Percentiles rank a stretch among this genome's conserved stretches.
Conservation (phyloP, 1,140 invertebrate species). For the Hesperophylax magnus region DNA sequence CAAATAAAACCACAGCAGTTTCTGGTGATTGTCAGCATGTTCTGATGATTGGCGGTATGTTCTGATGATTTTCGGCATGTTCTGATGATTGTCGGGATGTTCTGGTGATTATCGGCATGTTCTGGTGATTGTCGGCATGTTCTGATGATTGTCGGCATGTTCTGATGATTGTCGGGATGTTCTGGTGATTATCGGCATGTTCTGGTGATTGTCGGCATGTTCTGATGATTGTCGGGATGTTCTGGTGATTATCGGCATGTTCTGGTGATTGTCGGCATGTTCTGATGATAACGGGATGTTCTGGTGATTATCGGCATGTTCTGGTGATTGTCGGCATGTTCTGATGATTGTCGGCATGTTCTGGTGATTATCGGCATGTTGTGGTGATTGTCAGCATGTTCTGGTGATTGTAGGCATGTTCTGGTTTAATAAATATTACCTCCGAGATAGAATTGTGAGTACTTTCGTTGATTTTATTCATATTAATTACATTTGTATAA, state of each 20-base stretch:
- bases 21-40: slow-evolving; percentile 29
- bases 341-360: no score
- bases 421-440: slow-evolving; percentile 43
- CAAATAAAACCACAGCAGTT: slow-evolving; percentile 1
- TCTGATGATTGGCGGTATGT: no score
- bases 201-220: no score
- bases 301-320: no score
- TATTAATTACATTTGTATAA: slow-evolving; percentile 48
- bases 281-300: no score
- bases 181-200: slow-evolving; percentile 31
- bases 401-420: slow-evolving; percentile 33
- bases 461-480: slow-evolving; percentile 47
- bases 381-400: no score
- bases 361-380: slow-evolving; percentile 32
- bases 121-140: slow-evolving; percentile 31
- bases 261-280: slow-evolving; percentile 31
- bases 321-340: slow-evolving; percentile 32
- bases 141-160: no score
- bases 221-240: slow-evolving; percentile 28
- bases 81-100: slow-evolving; percentile 28
- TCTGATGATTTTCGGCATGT: no score
- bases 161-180: slow-evolving; percentile 31
- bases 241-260: no score
- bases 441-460: slow-evolving; percentile 43
- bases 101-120: no score